A percentile compares a stretch with the other conserved stretches of the same genome.
Conservation (phyloP, 2,888 invertebrate species). For the Cryptocephalus primarius region DNA sequence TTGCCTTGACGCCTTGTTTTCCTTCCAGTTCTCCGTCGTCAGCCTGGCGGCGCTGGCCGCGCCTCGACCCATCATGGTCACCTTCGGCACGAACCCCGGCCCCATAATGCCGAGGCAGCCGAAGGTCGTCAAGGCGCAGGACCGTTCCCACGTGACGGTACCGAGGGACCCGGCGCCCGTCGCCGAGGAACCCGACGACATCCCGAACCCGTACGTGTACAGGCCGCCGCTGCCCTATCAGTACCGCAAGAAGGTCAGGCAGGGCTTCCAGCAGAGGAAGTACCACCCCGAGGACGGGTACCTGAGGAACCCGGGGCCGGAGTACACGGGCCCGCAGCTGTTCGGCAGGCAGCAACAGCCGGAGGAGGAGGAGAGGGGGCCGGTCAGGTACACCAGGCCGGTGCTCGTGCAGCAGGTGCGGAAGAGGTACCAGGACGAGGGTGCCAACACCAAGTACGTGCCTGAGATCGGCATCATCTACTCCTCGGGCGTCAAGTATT, state of each 20-base stretch:
- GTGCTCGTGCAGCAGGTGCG: conserved; percentile 10
- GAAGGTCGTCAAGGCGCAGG: conserved; percentile 12
- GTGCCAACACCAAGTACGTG: conserved; percentile 18
- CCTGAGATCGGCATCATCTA: conserved; percentile 35
- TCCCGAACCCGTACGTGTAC: conserved; percentile 32
- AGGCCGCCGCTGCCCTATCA: conserved; percentile 28
- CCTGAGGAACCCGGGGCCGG: conserved; percentile 22
- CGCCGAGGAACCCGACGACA: conserved; percentile 28
- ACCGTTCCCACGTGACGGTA: conserved; percentile 11
- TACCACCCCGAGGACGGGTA: neutral
- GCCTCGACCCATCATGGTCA: conserved; percentile 33
- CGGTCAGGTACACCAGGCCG: conserved; percentile 19
- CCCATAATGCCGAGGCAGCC: conserved; percentile 27
- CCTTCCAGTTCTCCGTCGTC: conserved; percentile 26
- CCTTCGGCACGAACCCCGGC: conserved; percentile 35
- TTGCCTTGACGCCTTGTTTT: conserved; percentile 6
- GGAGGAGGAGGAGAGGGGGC: conserved; percentile 20
- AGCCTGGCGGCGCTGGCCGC: conserved; percentile 22
- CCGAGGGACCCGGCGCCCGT: conserved; percentile 30
- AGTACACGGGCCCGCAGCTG: conserved; percentile 33
- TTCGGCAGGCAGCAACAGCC: conserved; percentile 29
- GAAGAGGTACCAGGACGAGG: conserved; percentile 1
- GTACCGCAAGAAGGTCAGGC: conserved; percentile 24
- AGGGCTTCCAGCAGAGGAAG: conserved; percentile 15
- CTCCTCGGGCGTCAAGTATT: conserved; percentile 34